phyloP scores from a whole-genome alignment of 2,888 invertebrate genomes.

The Strigamia crassipes region DNA sequence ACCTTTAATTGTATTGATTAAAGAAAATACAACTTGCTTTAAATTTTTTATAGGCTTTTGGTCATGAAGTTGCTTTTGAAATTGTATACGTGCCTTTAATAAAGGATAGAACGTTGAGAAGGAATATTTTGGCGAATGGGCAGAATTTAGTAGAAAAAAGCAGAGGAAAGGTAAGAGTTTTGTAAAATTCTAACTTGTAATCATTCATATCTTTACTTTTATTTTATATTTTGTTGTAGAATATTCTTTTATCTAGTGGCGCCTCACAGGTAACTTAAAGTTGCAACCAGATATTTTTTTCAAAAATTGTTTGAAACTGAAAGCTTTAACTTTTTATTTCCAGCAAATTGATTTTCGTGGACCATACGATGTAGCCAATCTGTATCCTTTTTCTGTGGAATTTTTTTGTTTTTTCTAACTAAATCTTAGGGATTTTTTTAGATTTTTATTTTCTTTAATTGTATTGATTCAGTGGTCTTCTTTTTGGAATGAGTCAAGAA shows the following conservation, averaged over 20 bases:
- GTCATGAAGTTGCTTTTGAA: background rate
- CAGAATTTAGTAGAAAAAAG: background rate
- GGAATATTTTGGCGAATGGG: background rate
- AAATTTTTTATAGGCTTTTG: background rate
- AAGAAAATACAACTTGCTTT: background rate
- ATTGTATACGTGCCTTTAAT: background rate
- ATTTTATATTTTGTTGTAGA: background rate
- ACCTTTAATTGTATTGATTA: no score
- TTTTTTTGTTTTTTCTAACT: background rate
- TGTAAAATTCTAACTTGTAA: background rate
- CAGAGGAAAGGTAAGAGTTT: background rate
- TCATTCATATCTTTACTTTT: background rate
- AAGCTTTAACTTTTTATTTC: slow-evolving; percentile 1
- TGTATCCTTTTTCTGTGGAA: background rate
- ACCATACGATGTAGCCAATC: slow-evolving; percentile 20
- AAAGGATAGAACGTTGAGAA: background rate
- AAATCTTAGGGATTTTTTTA: background rate
- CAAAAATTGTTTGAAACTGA: background rate
- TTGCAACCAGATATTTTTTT: background rate
- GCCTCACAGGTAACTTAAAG: background rate
- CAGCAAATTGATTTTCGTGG: slow-evolving; percentile 18
- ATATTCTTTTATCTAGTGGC: slow-evolving; percentile 2
- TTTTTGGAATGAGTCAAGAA: slow-evolving; percentile 15
- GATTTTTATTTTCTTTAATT: slow-evolving; percentile 3
- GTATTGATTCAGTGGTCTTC: background rate